Evolutionary conservation across 2,888 invertebrate genomes (phyloP).

Genomic region (Rugalucina vietnamica): DNA sequence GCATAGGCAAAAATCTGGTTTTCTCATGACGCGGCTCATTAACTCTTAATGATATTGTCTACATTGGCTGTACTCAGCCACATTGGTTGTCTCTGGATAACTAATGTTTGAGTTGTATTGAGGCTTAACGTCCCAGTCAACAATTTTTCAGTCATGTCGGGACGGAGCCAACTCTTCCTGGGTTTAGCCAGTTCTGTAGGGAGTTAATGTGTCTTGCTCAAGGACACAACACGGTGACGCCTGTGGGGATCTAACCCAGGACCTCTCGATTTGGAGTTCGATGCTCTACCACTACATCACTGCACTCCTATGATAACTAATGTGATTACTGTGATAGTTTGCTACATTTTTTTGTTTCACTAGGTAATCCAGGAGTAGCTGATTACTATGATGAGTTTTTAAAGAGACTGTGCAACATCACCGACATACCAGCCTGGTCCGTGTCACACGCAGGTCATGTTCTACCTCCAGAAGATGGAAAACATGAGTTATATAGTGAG

Average conservation of each 20-base stretch:
- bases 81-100: too few relatives aligned
- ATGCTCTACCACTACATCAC: not conserved
- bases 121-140: too few relatives aligned
- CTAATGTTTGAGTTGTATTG: too few relatives aligned
- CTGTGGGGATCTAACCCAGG: not conserved
- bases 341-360: conserved; percentile 38
- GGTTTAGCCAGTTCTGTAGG: too few relatives aligned
- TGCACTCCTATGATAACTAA: too few relatives aligned
- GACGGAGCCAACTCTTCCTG: too few relatives aligned
- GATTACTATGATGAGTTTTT: conserved; percentile 92
- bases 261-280: not conserved
- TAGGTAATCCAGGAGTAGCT: conserved; percentile 93
- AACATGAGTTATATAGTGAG: conserved; percentile 41
- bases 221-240: not conserved
- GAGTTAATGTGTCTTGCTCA: too few relatives aligned
- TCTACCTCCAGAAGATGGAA: conserved; percentile 32
- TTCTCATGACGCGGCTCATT: too few relatives aligned
- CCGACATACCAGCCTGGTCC: conserved; percentile 90
- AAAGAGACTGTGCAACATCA: conserved; percentile 84
- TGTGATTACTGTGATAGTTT: not conserved
- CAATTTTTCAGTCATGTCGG: too few relatives aligned
- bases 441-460: conserved; percentile 94
- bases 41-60: too few relatives aligned
- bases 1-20: too few relatives aligned
- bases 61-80: too few relatives aligned